Evolutionary conservation across 2,797 vertebrate species (phyloP).

Genomic region (Babyrousa celebensis): DNA sequence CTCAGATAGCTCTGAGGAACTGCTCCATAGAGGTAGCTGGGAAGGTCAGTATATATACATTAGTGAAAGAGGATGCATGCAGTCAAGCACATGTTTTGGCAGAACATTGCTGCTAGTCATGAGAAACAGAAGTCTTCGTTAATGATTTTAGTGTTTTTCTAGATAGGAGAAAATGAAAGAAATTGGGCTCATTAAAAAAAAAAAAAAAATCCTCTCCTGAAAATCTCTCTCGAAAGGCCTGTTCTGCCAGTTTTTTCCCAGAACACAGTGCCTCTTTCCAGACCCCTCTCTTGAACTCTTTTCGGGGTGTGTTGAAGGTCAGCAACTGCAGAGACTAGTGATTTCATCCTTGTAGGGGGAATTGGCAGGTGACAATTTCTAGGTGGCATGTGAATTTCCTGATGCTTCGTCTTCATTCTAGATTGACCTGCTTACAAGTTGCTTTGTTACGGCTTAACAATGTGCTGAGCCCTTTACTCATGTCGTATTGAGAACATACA

Average conservation of each 20-base stretch:
- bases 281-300: background rate
- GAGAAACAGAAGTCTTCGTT: background rate
- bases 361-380: background rate
- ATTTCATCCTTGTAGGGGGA: background rate
- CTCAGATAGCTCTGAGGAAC: background rate
- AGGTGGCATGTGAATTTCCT: background rate
- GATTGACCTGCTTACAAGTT: background rate
- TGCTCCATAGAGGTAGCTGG: background rate
- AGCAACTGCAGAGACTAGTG: background rate
- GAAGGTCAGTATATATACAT: background rate
- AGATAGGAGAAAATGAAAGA: background rate
- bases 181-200: too few relatives aligned
- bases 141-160: background rate
- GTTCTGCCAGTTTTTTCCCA: background rate
- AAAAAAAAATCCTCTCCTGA: background rate
- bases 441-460: background rate
- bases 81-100: background rate
- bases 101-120: background rate
- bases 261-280: background rate
- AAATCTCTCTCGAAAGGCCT: background rate
- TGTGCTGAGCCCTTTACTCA: rapidly evolving
- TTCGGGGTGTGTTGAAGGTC: background rate
- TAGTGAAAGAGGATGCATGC: background rate
- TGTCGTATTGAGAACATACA: background rate
- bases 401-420: background rate